These are phyloP conservation scores for Megaptera novaeangliae DNA, from an alignment of 2,113 vertebrate species.

Conservation along the genomic window DNA sequence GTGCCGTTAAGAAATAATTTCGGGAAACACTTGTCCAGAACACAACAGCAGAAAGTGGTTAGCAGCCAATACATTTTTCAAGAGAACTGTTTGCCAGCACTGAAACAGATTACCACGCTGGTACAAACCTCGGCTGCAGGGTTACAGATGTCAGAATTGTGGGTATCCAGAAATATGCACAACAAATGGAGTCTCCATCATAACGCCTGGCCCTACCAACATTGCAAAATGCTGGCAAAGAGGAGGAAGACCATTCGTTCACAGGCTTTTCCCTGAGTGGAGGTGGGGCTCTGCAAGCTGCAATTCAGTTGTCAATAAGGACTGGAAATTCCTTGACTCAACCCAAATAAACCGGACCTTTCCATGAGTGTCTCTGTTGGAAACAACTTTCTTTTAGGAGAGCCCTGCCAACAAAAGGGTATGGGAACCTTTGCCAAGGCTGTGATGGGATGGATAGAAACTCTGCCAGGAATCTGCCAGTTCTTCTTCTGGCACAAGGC, in stretches of 20 bases:
- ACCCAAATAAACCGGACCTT: background rate
- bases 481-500: background rate
- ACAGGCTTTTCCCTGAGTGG: background rate
- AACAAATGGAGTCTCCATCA: background rate
- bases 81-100: slow-evolving; percentile 67
- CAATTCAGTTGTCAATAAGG: background rate
- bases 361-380: background rate
- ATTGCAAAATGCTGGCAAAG: background rate
- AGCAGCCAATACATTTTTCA: slow-evolving; percentile 68
- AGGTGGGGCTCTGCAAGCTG: background rate
- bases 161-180: background rate
- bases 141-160: slow-evolving; percentile 27
- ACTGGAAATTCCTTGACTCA: slow-evolving; percentile 26
- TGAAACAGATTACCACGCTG: background rate
- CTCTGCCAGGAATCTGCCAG: slow-evolving; percentile 18
- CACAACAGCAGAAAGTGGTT: slow-evolving; percentile 68
- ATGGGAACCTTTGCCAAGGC: background rate
- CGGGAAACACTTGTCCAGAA: slow-evolving; percentile 83
- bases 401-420: background rate
- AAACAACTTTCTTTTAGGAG: background rate
- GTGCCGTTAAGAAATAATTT: slow-evolving; percentile 78
- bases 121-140: slow-evolving; percentile 47
- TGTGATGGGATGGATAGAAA: background rate
- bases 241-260: background rate
- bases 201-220: background rate